These are phyloP conservation scores for Eudyptes chrysolophus DNA, from an alignment of 2,113 vertebrate species.

Conservation along the genomic window DNA sequence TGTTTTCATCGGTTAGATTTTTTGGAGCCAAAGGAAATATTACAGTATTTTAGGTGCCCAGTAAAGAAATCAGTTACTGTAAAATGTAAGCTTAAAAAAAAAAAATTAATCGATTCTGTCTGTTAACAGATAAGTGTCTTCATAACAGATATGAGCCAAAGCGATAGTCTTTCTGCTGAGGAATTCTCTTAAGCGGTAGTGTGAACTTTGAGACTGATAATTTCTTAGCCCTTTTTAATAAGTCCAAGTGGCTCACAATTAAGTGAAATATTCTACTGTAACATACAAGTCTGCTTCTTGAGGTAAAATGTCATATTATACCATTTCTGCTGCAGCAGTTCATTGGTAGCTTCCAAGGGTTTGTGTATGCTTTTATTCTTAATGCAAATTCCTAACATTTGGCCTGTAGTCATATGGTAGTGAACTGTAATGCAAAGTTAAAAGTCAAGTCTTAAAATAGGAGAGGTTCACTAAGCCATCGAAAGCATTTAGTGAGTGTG, in stretches of 20 bases:
- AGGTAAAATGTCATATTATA: not conserved
- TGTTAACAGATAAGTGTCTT: not conserved
- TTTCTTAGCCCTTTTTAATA: not conserved
- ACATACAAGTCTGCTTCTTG: not conserved
- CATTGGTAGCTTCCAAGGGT: not conserved
- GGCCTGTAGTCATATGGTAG: not conserved
- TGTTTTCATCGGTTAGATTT: not conserved
- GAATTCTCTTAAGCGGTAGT: not conserved
- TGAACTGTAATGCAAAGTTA: not conserved
- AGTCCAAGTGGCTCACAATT: not conserved
- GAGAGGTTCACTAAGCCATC: not conserved
- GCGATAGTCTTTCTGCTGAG: not conserved
- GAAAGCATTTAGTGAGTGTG: constrained; percentile 34
- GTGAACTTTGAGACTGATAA: not conserved
- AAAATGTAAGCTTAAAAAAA: not conserved
- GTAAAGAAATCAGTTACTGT: not conserved
- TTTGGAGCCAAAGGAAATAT: not conserved
- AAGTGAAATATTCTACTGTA: not conserved
- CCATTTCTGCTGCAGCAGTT: not conserved
- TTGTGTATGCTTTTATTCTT: not conserved
- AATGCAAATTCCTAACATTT: not conserved
- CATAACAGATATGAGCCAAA: not conserved
- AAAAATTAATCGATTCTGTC: not conserved
- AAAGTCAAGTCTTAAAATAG: constrained; percentile 41
- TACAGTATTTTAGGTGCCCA: not conserved